Evolutionary conservation across 64 coral and sea anemone species (phyloP).

Genomic region (Dendrophyllia cribrosa): DNA sequence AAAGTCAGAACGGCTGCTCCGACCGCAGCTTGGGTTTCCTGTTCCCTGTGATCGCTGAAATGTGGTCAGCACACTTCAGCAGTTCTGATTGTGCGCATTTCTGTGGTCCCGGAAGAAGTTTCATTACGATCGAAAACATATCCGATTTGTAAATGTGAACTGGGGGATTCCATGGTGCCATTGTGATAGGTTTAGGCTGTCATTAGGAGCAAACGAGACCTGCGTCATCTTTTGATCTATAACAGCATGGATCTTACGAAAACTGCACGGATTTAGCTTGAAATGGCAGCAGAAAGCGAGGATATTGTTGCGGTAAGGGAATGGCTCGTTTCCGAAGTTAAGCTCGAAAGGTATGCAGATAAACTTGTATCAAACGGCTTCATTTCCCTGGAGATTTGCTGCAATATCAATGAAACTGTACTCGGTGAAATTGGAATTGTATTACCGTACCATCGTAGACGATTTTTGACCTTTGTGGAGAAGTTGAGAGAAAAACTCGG

Average conservation of each 20-base stretch:
- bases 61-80: constrained; percentile 19
- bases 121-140: background rate
- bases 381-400: constrained; percentile 61
- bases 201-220: background rate
- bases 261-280: constrained; percentile 6
- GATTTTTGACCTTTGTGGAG: constrained; percentile 68
- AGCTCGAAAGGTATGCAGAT: constrained; percentile 89
- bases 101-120: constrained; percentile 1
- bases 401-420: constrained; percentile 62
- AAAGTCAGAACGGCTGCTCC: no score
- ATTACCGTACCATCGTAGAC: constrained; percentile 81
- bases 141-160: background rate
- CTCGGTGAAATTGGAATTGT: constrained; percentile 81
- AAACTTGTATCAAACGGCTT: constrained; percentile 86
- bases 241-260: constrained; percentile 21
- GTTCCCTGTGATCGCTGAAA: background rate
- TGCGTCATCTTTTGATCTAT: background rate
- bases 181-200: background rate
- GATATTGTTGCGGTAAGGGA: constrained; percentile 64
- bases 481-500: constrained; percentile 46
- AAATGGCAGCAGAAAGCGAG: constrained; percentile 54
- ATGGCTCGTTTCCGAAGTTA: constrained; percentile 85
- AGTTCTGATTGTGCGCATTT: constrained; percentile 23
- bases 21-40: background rate
- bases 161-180: background rate